Base-by-base conservation (phyloP, 1,140 invertebrate genomes). In the Drosophila sp. region DNA sequence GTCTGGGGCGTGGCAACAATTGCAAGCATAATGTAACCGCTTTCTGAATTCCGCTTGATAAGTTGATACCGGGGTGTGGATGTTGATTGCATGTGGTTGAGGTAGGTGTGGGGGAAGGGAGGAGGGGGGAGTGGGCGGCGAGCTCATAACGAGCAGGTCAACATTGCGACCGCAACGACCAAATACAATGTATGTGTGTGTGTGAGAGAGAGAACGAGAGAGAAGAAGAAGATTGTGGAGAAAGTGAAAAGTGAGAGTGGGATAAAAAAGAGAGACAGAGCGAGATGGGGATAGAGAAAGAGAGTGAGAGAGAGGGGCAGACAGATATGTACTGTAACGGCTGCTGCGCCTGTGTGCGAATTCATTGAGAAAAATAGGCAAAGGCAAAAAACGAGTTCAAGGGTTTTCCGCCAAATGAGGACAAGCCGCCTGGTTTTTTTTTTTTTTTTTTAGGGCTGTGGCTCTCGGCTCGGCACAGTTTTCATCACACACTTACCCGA, bases 331-430 rank as follows among this genome's bases (percentile, higher is more conserved):
- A 54, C n/a, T 17, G 17, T 17, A 17, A 44, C 54, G 17, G 56
- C 56, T 73, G 30, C 76, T 80, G 72, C 62, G 64, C 68, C 67
- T 82, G 72, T 86, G 76, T 83, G 74, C 60, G 87, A 90, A 72
- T 90, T 90, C 87, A 90, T 90, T 90, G 87, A 90, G 87, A 83
- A 90, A 90, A 90, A 86, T 83, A 80, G 69, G 70, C 65, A 72
- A 56, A 23, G 66, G 70, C 72, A 58, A 78, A 79, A 85, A 89
- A 89, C 80, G 84, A 89, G 84, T 89, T 89, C 84, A 89, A 87
- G 84, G 84, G 84, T 89, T 86, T 74, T 67, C 68, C 76, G 58
- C 72, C 40, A 64, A 89, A 89, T 84, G 54, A 76, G 84, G 84
- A 66, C 76, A 82, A 71, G 54, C 17, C 63, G 68, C 58, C 57